Base-by-base conservation (phyloP, 2,888 invertebrate species). In the Tanytarsus gracilentus region DNA sequence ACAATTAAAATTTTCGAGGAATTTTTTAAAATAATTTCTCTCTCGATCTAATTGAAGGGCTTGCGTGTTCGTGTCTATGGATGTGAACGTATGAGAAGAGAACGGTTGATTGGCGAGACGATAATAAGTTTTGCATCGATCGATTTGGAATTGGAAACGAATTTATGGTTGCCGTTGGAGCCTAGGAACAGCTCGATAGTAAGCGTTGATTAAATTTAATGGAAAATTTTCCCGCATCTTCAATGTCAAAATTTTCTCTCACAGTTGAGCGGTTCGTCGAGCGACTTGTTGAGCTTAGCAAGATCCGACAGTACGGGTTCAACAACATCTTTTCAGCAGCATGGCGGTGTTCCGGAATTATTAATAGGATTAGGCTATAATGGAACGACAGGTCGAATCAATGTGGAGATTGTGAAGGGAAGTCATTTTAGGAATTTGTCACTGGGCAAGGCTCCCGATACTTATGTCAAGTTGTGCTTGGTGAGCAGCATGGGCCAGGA, bases 301-400 rank as follows among this genome's bases (percentile, higher is more conserved):
- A 79, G 93, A 61, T 95, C 94, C 64, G 95, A 96, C 74, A 92
- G 92, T 65, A 91, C 93, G 5, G 93, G 93, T 27, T 95, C 94
- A 0, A 92, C 92, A 66, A 93, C 92, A 74, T 95, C 95, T 65
- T 84, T 84, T 83, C 83, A 87, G 67, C 83, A 87, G 67, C 83
- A 88, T 65, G 92, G 92, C 8, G 94, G 94, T 23, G 89, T 94
- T 52, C 93, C 95, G 48, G 89, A 96, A 73, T 79, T 96, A 61
- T 78, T 96, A 23, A 75, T 91, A 63, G 95, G 95, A 0, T 78
- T 96, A 65, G 86, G 91, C 66, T 96, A 96, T 70, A 96, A 91
- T 70, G 88, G 94, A 25, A 91, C 88, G 30, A 96, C 96, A 1
- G 96, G 96, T 25, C 82, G 94, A 67, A 79, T 96, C n/a, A 87